phyloP scores from a whole-genome alignment of 1,140 invertebrate genomes.

The Ladona fulva region DNA sequence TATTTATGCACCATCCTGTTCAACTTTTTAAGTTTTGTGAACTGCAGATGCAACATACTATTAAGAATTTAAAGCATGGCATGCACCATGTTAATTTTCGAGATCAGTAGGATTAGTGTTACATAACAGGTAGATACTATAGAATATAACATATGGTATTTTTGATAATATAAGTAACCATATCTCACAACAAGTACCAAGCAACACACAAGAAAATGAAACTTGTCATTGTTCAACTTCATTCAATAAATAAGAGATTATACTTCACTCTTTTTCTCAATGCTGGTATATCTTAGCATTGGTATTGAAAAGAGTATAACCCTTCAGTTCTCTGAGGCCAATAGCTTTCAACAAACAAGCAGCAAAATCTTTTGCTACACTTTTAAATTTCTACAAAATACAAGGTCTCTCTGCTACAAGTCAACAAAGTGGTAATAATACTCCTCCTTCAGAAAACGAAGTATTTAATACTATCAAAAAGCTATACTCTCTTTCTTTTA shows the following conservation, averaged over 20 bases:
- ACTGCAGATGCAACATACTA: constrained; percentile 5
- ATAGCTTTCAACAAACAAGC: constrained; percentile 1
- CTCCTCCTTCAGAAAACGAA: not conserved
- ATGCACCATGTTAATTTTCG: not conserved
- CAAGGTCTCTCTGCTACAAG: not conserved
- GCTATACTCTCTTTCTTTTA: not conserved
- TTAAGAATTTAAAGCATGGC: not conserved
- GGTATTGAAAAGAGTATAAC: not conserved
- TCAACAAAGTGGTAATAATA: not conserved
- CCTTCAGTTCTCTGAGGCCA: too few relatives aligned
- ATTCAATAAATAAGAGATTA: not conserved
- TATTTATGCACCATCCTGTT: not conserved
- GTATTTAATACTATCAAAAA: constrained; percentile 11
- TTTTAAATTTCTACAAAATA: constrained; percentile 7
- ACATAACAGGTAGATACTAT: not conserved
- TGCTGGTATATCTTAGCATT: not conserved
- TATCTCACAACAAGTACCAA: constrained; percentile 1
- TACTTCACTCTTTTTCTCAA: not conserved
- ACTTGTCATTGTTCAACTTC: not conserved
- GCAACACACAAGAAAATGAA: not conserved
- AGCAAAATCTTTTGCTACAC: not conserved
- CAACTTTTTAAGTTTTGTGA: not conserved
- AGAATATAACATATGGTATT: constrained; percentile 2
- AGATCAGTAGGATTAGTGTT: constrained; percentile 3
- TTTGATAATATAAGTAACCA: not conserved